Conservation (phyloP, 2,113 vertebrate genomes). For the Lophotis ruficrista region DNA sequence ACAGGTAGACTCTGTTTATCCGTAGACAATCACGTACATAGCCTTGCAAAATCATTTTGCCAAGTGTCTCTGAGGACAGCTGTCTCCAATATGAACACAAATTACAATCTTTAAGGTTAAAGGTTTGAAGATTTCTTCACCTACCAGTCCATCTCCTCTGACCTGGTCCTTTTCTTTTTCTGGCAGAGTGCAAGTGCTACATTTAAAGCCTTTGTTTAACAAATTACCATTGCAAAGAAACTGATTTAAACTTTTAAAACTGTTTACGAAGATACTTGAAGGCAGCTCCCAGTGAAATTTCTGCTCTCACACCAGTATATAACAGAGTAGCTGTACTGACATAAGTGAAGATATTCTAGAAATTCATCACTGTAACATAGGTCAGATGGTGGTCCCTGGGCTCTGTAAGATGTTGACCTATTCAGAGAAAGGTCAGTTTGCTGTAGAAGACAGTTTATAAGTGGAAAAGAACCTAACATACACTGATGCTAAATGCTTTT, state of each 20-base stretch:
- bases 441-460: conserved; percentile 26
- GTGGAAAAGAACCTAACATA: not conserved
- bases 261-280: not conserved
- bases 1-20: not conserved
- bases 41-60: not conserved
- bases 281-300: not conserved
- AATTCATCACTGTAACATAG: conserved; percentile 13
- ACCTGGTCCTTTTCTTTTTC: not conserved
- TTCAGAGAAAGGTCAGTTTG: conserved; percentile 56
- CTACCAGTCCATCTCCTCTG: not conserved
- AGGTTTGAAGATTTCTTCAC: not conserved
- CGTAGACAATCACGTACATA: not conserved
- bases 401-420: conserved; percentile 32
- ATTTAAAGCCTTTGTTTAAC: not conserved
- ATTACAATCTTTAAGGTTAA: not conserved
- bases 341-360: not conserved
- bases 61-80: not conserved
- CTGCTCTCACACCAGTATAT: not conserved
- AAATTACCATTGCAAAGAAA: not conserved
- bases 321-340: not conserved
- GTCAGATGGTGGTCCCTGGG: conserved; percentile 21
- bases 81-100: not conserved
- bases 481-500: not conserved
- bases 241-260: not conserved
- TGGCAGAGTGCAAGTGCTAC: not conserved